Base-by-base conservation (phyloP, 2,888 invertebrate genomes). In the Eumacrocentrus americanus region DNA sequence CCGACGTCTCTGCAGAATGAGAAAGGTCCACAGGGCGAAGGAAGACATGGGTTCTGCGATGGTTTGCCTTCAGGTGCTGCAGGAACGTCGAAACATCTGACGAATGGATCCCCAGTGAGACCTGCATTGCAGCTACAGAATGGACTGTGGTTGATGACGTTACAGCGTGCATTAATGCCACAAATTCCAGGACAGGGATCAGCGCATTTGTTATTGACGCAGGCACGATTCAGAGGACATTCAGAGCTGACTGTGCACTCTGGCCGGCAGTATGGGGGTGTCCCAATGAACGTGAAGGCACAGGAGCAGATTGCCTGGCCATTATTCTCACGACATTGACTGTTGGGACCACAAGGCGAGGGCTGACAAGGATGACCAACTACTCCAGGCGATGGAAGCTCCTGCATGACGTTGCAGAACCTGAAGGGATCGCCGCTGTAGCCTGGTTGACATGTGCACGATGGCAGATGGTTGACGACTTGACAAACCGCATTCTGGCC, bases 251-350 rank as follows among this genome's bases (percentile, higher is more conserved):
- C 70, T 12, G 81, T 76, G 68, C 84, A 84, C 65, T 83, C 84
- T 0, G 81, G 82, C 40, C 81, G 70, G 63, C 84, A 84, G 50
- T 73, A 72, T 25, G 92, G 92, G 29, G 93, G 92, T 50, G 88
- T 86, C 53, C 93, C 92, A 67, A 89, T 83, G 72, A 89, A 91
- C 69, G 35, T 51, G 1, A 79, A 85, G 87, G 89, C 85, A 74
- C 94, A 94, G 56, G 91, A 89, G 80, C 93, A 94, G 51, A 91
- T 89, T 44, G 91, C 91, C 72, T 90, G 89, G 9, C 85, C 87
- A 74, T 91, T 79, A 6, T 72, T 72, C 6, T 76, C 76, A 47
- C 73, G 70, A 63, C 82, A 82, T 56, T 77, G 72, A n/a, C 81
- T 79, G 66, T 79, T 82, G 3, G 80, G 79, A 9, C 83, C 83